Conservation (phyloP, 2,888 invertebrate species). For the Ochropleura plecta region DNA sequence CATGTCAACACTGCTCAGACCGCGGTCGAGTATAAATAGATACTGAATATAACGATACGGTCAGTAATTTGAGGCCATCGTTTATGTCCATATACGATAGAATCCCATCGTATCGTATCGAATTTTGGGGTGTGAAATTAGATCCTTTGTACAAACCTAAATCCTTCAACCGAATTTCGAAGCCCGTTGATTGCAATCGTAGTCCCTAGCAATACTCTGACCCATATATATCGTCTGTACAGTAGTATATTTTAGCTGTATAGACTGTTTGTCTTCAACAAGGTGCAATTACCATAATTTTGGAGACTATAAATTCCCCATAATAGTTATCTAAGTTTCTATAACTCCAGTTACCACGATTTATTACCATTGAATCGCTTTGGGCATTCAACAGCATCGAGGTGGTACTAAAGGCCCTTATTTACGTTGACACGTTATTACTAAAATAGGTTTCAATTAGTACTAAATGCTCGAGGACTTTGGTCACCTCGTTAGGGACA, state of each 20-base stretch:
- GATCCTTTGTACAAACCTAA: conserved; percentile 53
- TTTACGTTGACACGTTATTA: conserved; percentile 61
- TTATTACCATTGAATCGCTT: conserved; percentile 61
- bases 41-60: conserved; percentile 1
- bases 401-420: conserved; percentile 58
- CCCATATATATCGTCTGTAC: not conserved
- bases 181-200: conserved; percentile 47
- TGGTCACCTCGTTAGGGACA: conserved; percentile 48
- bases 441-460: conserved; percentile 67
- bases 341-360: conserved; percentile 59
- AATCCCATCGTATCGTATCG: conserved; percentile 40
- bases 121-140: conserved; percentile 54
- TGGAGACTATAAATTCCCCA: conserved; percentile 59
- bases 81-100: conserved; percentile 10
- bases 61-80: conserved; percentile 23
- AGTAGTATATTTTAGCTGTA: conserved; percentile 1
- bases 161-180: conserved; percentile 51
- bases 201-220: not conserved
- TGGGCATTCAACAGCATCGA: conserved; percentile 62
- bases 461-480: conserved; percentile 50
- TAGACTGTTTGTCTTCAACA: conserved; percentile 41
- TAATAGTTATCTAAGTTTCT: conserved; percentile 62
- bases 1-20: not conserved
- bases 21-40: not conserved
- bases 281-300: conserved; percentile 63